Conservation (phyloP, 2,113 vertebrate genomes). For the Gnathonemus echidnorhynchus region DNA sequence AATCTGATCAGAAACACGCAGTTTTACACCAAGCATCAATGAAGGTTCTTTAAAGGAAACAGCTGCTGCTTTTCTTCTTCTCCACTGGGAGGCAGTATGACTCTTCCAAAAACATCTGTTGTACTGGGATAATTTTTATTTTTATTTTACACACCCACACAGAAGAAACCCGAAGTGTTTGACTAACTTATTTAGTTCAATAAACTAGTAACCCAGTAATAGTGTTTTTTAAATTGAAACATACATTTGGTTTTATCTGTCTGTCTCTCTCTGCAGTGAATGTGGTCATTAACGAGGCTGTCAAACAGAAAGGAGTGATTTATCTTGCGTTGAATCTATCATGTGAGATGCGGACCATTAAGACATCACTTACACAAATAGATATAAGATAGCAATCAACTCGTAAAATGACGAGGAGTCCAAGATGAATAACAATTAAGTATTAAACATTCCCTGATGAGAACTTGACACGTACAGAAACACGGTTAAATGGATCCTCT, state of each 20-base stretch:
- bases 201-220: not conserved
- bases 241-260: not conserved
- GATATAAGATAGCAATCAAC: not conserved
- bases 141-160: not conserved
- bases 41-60: not conserved
- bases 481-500: not conserved
- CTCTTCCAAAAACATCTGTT: not conserved
- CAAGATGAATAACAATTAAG: not conserved
- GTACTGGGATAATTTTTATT: not conserved
- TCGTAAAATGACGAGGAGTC: not conserved
- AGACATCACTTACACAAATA: not conserved
- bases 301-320: not conserved
- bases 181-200: not conserved
- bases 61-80: not conserved
- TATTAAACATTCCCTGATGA: not conserved
- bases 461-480: not conserved
- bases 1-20: not conserved
- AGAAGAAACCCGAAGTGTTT: not conserved
- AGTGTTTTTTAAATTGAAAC: not conserved
- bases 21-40: not conserved
- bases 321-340: not conserved
- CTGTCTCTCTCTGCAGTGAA: not conserved
- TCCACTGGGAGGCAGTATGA: conserved; percentile 1
- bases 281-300: not conserved
- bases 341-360: not conserved